A percentile compares a stretch with the other conserved stretches of the same genome.
phyloP scores from a whole-genome alignment of 2,888 invertebrate species.

The Phytoseiulus persimilis region DNA sequence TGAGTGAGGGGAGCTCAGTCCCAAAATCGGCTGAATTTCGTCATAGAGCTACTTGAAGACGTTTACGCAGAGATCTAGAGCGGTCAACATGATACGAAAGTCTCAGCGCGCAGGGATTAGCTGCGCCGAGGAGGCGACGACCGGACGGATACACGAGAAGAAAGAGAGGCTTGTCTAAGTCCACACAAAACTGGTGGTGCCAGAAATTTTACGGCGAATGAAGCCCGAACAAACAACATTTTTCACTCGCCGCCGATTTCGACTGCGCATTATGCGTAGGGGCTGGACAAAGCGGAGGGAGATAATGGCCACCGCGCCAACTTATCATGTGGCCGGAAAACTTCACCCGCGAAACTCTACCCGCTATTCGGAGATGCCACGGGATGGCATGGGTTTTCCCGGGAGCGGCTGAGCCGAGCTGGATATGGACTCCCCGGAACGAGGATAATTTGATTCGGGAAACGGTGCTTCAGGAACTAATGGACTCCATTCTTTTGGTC shows the following conservation, averaged over 20 bases:
- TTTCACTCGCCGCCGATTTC: not conserved
- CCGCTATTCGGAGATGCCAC: too few species aligned
- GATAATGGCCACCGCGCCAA: not conserved
- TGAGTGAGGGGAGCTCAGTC: not conserved
- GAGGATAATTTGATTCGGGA: too few species aligned
- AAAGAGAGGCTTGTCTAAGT: not conserved
- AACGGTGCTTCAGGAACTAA: too few species aligned
- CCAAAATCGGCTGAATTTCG: not conserved
- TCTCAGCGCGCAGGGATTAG: not conserved
- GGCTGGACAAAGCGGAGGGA: not conserved
- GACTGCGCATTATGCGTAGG: not conserved
- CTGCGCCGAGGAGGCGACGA: not conserved
- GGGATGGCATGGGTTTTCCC: too few species aligned
- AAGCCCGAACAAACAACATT: not conserved
- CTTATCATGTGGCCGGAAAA: not conserved
- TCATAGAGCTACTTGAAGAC: not conserved
- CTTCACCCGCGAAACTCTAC: too few species aligned
- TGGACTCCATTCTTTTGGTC: too few species aligned
- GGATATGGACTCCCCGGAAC: too few species aligned
- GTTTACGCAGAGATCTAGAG: not conserved
- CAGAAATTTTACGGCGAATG: not conserved
- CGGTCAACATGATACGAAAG: not conserved
- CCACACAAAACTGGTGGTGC: not conserved
- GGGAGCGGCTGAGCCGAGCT: too few species aligned
- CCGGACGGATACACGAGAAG: not conserved